These are phyloP conservation scores for Pollachius pollachius DNA, from an alignment of 2,113 vertebrate genomes.

Conservation along the genomic window DNA sequence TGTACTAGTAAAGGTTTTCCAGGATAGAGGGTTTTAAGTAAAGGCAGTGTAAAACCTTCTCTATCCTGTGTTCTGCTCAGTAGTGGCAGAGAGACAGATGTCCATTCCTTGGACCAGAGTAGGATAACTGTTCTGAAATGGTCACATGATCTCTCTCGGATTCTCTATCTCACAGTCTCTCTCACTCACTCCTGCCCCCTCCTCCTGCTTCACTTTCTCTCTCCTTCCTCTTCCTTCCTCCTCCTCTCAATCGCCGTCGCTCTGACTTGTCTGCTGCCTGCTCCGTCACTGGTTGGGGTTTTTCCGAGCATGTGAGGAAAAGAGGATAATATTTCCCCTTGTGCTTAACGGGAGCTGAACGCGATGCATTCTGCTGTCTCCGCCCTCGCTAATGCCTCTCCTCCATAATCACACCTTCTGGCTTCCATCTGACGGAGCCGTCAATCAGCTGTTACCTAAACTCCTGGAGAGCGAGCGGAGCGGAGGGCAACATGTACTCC, in stretches of 20 bases:
- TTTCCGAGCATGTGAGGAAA: conserved; percentile 48
- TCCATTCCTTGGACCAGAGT: conserved; percentile 77
- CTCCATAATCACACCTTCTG: conserved; percentile 53
- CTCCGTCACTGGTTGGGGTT: conserved; percentile 28
- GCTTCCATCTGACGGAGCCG: conserved; percentile 41
- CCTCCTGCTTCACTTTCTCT: conserved; percentile 38
- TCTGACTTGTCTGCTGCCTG: conserved; percentile 12
- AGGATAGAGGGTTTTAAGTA: not conserved
- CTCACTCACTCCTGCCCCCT: conserved; percentile 56
- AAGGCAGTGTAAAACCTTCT: not conserved
- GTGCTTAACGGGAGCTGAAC: conserved; percentile 21
- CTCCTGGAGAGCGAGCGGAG: conserved; percentile 2
- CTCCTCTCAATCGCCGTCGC: conserved; percentile 8
- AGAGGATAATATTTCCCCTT: conserved; percentile 12
- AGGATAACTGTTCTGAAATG: conserved; percentile 83
- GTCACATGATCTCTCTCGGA: conserved; percentile 80
- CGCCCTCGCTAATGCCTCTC: conserved; percentile 50
- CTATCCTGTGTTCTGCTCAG: conserved; percentile 50
- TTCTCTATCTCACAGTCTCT: conserved; percentile 49
- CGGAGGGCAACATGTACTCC: conserved; percentile 58
- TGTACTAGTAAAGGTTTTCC: too few relatives aligned
- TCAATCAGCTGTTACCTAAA: conserved; percentile 9
- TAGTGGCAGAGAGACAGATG: conserved; percentile 61
- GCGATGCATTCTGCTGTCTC: conserved; percentile 44
- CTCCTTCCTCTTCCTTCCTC: conserved; percentile 30